Conservation (phyloP, 2,888 invertebrate species). For the Tetranychus piercei region DNA sequence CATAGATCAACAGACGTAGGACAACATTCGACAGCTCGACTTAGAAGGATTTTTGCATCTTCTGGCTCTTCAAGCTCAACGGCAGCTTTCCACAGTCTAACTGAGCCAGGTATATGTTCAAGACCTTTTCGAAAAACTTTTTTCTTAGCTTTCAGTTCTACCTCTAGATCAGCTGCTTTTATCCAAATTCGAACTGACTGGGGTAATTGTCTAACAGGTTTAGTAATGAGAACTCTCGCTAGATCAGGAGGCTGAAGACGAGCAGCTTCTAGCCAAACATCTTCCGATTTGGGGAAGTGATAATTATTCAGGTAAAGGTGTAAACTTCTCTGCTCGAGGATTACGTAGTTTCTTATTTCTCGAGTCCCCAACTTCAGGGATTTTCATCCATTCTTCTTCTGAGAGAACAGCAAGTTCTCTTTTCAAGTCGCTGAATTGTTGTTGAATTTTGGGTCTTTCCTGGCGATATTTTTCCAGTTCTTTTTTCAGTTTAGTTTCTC, state of each 20-base stretch:
- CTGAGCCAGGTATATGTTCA: slow-evolving; percentile 95
- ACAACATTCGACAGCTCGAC: slow-evolving; percentile 94
- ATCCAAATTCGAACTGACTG: slow-evolving; percentile 94
- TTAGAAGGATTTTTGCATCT: slow-evolving; percentile 82
- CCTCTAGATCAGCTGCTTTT: slow-evolving; percentile 86
- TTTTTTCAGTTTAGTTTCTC: slow-evolving; percentile 42
- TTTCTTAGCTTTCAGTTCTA: slow-evolving; percentile 74
- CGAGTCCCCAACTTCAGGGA: slow-evolving; percentile 98
- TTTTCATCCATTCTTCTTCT: slow-evolving; percentile 85
- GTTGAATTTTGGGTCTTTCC: slow-evolving; percentile 95
- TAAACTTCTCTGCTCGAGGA: slow-evolving; percentile 83
- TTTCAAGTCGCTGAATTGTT: slow-evolving; percentile 94
- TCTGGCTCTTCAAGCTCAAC: slow-evolving; percentile 95
- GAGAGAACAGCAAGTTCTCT: slow-evolving; percentile 43
- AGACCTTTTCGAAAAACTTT: slow-evolving; percentile 74
- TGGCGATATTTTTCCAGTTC: slow-evolving; percentile 93
- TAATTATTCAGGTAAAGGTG: slow-evolving; percentile 90
- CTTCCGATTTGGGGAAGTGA: slow-evolving; percentile 89
- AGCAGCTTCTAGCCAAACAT: slow-evolving; percentile 93
- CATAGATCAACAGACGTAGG: slow-evolving; percentile 88
- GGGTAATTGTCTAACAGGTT: slow-evolving; percentile 83
- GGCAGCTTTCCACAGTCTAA: slow-evolving; percentile 92
- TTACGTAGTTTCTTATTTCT: slow-evolving; percentile 88
- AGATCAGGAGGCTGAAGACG: slow-evolving; percentile 79
- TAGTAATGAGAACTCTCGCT: slow-evolving; percentile 83